Evolutionary conservation across 2,888 invertebrate genomes (phyloP), one percentile per base, ranked within the genome.

Genomic region (Leucophenga montana): DNA sequence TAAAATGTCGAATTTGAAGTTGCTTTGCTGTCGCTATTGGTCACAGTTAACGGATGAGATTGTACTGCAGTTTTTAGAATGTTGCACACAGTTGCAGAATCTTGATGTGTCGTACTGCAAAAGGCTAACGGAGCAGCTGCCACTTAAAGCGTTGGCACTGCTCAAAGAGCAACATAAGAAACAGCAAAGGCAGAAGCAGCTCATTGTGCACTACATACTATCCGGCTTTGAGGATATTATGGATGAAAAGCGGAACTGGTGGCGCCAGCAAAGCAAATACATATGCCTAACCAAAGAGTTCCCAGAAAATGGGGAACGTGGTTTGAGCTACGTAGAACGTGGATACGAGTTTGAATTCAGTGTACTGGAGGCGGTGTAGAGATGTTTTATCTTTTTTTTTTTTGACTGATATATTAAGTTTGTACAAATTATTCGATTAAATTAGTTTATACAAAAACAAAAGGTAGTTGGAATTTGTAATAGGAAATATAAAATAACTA

Each of bases 301-400:
- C 68, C 85, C 86, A 1, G 71, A 77, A 11, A 77, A 77, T 61
- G 85, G 85, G 0, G 86, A 86, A 56, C 76, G 77, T 6, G 86
- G 86, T 9, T 75, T 86, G 14, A 86, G 86, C 71, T 86, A 81
- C 69, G 82, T 86, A 1, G 82, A 86, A 72, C 79, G 86, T 54
- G 86, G 86, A 31, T 86, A 78, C 72, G 83, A 85, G 50, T 86
- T 86, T 75, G 82, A 86, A 69, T 86, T 86, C 75, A 1, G 27
- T 31, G 20, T 46, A 1, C n/a, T 50, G 3, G 50, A 50, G 16
- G 50, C 50, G n/a, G 18, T 5, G 50, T 50, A 18, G 39, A 11
- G 39, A 8, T 39, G 2, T 27, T 27, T 27, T 27, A 3, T 59
- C 6, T 46, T 46, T 16, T 50, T 66, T 66, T 3, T 13, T 56